Evolutionary conservation across 2,888 invertebrate species (phyloP), one percentile per base, ranked within the genome.

Genomic region (Epicampocera succincta): DNA sequence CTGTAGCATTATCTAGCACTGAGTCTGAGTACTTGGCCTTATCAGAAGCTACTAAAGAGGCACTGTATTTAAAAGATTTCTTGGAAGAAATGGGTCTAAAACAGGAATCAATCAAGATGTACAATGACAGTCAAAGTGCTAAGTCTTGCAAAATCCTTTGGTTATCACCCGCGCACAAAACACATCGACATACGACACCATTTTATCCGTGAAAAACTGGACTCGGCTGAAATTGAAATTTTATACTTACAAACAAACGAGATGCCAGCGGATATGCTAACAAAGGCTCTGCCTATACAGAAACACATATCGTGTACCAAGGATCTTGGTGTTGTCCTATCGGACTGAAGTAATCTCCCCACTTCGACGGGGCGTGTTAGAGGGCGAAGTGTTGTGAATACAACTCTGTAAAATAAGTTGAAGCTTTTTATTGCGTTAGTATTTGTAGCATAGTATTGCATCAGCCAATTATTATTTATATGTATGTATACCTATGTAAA

Each of bases 1-100:
- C 72, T 1, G 71, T 71, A 1, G 46, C 71, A 0, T 5, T 72
- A 12, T 72, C 60, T 2, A 72, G 60, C 9, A 72, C 63, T n/a
- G 61, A 72, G 12, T 19, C 52, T 0, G 61, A 61, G 25, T 72
- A 72, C 12, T 5, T 46, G 1, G 13, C 54, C 15, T 3, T 56
- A 17, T 56, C 33, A 3, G 54, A 56, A 9, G 29, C 33, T 3
- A 33, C 33, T 2, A 56, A 33, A 33, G 54, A 54, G 15, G 54
- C 54, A 0, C 1, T 54, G 2, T 54, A 54, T 15, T 3, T 29
- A 1, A 54, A 29, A 3, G n/a, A 8, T 0, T 1, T 54, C 0
- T 11, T 29, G n/a, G 2, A 5, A 0, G 54, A 33, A 15, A 33
- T 56, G 3, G 15, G n/a, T 17, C 0, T 15, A 1, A 11, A 33